Base-by-base conservation (phyloP, 1,140 invertebrate species). In the Schlechtendalia chinensis region DNA sequence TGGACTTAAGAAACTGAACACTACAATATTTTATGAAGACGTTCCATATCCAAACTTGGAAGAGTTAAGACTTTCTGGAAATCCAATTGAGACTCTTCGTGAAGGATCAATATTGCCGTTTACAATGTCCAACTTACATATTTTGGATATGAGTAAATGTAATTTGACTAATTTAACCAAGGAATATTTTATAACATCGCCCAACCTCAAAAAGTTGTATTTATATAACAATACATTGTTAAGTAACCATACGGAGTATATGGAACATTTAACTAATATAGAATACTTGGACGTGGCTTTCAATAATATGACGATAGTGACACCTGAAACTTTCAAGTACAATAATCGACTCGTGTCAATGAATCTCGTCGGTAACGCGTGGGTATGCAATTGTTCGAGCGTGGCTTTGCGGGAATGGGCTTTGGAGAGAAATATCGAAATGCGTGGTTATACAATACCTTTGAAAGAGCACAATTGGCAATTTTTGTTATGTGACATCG, bases 371-470 rank as follows among this genome's bases (percentile, higher is more conserved):
- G 89, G 89, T 0, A 92, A 92, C 86, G 91, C 90, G 1, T 92
- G 91, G 86, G 85, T 88, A 61, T 92, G 91, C 83, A 90, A 91
- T 83, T 92, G 91, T 82, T 89, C 89, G 39, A 88, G 92, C 53
- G 88, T 88, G 0, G 89, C 91, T 56, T 90, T 91, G 86, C 92
- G 91, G 91, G 88, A 91, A 82, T 92, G 91, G 91, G 90, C 90
- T 0, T 87, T 89, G 83, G 32, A 3, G 32, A n/a, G n/a, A n/a
- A n/a, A n/a, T n/a, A n/a, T 39, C 32, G 32, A 3, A 3, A 39
- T 39, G 8, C 32, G 32, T 8, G 32, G 32, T 8, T 39, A 39
- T 8, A 8, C 58, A 88, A 83, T 19, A 81, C 80, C 53, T 50
- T 67, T 24, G 29, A 27, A n/a, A n/a, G 58, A 1, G 45, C 8